Base-by-base conservation (phyloP, 2,888 invertebrate species). In the Cataglyphis albicans region DNA sequence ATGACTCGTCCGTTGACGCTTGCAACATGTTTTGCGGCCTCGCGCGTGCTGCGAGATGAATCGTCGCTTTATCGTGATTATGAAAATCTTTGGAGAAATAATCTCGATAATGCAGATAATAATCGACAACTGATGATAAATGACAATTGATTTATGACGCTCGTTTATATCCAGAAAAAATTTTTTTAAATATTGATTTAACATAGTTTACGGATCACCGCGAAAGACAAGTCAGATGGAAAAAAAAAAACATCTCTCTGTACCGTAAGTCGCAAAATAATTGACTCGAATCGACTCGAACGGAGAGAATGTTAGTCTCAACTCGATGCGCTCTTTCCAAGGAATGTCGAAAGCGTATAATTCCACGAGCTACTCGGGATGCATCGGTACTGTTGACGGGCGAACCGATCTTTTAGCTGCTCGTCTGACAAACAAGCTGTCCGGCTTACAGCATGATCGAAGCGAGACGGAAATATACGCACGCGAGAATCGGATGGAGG, bases 281-380 rank as follows among this genome's bases (percentile, higher is more conserved):
- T 65, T 52, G 25, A 10, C 65, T 65, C 25, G 65, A 38, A 25
- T 25, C 67, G 44, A 7, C 7, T 78, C 15, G 0, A 59, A 44
- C 59, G n/a, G 29, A 35, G 32, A 35, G 32, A 38, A 78, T 32
- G 57, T 57, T 12, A 12, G 59, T 35, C 52, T 32, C 41, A 57
- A 41, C 2, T 29, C 21, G 32, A 18, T 55, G 67, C 57, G 59
- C 44, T 59, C 38, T 67, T 76, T 29, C n/a, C 18, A 25, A 57
- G 59, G 57, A 78, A 78, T 78, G 78, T 70, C 78, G 78, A 70
- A 78, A 78, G 44, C 70, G 32, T 68, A 59, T 78, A 78, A 78
- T 78, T 78, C 78, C 44, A 59, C 35, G 18, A 61, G 70, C 78
- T 80, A 80, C 78, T 80, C 70, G 70, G 32, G 70, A 80, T 80